phyloP scores from a whole-genome alignment of 2,113 vertebrate species.

The Lepisosteus osseus region DNA sequence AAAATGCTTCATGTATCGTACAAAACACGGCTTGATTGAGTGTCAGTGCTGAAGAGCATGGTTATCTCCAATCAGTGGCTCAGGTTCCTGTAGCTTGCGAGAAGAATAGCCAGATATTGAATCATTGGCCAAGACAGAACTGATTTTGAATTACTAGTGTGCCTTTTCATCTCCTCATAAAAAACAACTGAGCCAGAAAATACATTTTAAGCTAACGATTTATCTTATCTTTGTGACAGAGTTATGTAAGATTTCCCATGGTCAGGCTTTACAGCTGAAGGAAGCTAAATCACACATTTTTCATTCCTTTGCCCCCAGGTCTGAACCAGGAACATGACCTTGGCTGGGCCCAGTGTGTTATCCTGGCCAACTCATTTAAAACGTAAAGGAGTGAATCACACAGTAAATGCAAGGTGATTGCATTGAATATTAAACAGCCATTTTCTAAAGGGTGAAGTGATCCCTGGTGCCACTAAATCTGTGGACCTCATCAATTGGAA shows the following conservation, averaged over 20 bases:
- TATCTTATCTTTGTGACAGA: conserved; percentile 61
- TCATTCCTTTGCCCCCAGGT: conserved; percentile 32
- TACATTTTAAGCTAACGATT: conserved; percentile 31
- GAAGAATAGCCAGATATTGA: no score
- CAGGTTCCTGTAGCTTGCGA: no score
- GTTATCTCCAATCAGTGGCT: no score
- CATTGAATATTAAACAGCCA: conserved; percentile 40
- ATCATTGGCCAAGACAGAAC: no score
- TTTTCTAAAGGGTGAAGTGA: conserved; percentile 24
- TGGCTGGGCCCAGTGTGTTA: conserved; percentile 25
- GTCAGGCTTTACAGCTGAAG: conserved; percentile 35
- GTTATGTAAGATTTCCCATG: conserved; percentile 33
- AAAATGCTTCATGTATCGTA: no score
- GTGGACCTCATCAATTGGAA: conserved; percentile 19
- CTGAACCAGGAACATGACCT: conserved; percentile 26
- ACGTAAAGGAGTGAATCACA: conserved; percentile 10
- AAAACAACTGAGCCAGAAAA: conserved; percentile 26
- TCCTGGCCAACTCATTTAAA: conserved; percentile 28
- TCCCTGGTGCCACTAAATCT: conserved; percentile 27
- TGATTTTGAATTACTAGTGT: no score
- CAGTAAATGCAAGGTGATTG: conserved; percentile 25
- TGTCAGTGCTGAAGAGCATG: no score
- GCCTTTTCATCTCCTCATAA: background rate
- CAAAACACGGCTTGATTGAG: no score
- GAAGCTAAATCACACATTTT: conserved; percentile 40